Base-by-base conservation (phyloP, 2,888 invertebrate species). In the Calliscelio sp. region DNA sequence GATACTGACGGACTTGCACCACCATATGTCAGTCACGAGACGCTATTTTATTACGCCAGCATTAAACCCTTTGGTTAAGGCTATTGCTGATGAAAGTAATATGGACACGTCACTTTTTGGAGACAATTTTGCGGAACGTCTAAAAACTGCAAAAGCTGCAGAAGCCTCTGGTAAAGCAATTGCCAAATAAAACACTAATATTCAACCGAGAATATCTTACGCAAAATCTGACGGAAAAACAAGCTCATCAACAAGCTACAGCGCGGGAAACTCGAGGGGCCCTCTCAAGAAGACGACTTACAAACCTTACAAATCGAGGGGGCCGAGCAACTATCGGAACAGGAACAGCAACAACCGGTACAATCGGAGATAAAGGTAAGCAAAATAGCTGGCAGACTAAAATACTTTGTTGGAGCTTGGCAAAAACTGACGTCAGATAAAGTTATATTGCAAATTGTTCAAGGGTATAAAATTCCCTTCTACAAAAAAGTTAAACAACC, bases 21-120 rank as follows among this genome's bases (percentile, higher is more conserved):
- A 20, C 93, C 94, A 16, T 87, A 94, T 70, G 90, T 89, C 86
- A 7, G n/a, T 78, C 0, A 59, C 61, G 8, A 59, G 78, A 53
- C 20, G 51, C 4, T 49, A 22, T 14, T 78, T 78, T 20, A 73
- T 73, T 7, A 24, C 41, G 11, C 71, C 80, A 8, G 46, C 46
- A 22, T 22, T 80, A 14, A 71, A 57, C 38, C 25, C 16, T 2
- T 22, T 20, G 1, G 73, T 57, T 5, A 80, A 73, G 25, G 11
- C 32, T 16, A 11, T 73, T 11, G 65, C 65, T 1, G 57, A 59
- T 8, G 46, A n/a, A 4, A 57, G 49, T 14, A 20, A 41, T 7
- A 38, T 49, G 1, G 55, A 55, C 8, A 5, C 25, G 6, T 44
- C 55, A 2, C 25, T 71, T 0, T 79, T 63, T 24, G 80, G 73